Evolutionary conservation across 64 coral and sea anemone species (phyloP).

Genomic region (Stichodactyla helianthus): DNA sequence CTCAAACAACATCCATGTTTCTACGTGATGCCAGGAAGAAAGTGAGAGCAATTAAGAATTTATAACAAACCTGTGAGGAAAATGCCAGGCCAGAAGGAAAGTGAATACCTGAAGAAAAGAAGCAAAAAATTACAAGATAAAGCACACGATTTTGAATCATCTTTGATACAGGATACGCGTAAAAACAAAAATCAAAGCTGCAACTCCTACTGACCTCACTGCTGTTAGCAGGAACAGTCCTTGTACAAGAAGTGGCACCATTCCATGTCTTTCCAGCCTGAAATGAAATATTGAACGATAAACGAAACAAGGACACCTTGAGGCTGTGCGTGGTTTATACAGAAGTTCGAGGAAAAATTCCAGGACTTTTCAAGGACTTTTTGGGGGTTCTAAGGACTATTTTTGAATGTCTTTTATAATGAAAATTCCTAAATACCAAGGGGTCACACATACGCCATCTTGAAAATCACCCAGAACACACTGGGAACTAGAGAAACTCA

Average conservation of each 20-base stretch:
- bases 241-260: slow-evolving; percentile 64
- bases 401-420: too few species aligned
- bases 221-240: slow-evolving; percentile 29
- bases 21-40: not conserved
- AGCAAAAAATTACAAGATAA: not conserved
- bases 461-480: too few species aligned
- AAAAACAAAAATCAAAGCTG: not conserved
- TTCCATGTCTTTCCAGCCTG: slow-evolving; percentile 66
- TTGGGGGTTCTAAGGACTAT: too few species aligned
- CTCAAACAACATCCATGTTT: not conserved
- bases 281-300: not conserved
- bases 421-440: too few species aligned
- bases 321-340: too few species aligned
- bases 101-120: not conserved
- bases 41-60: not conserved
- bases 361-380: too few species aligned
- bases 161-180: too few species aligned
- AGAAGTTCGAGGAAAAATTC: too few species aligned
- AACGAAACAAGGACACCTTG: too few species aligned
- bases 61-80: slow-evolving; percentile 22
- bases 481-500: too few species aligned
- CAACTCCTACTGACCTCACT: slow-evolving; percentile 21
- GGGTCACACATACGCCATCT: too few species aligned
- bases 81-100: slow-evolving; percentile 41
- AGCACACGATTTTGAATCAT: too few species aligned